phyloP scores from a whole-genome alignment of 2,797 vertebrate genomes.

The Trachurus trachurus region DNA sequence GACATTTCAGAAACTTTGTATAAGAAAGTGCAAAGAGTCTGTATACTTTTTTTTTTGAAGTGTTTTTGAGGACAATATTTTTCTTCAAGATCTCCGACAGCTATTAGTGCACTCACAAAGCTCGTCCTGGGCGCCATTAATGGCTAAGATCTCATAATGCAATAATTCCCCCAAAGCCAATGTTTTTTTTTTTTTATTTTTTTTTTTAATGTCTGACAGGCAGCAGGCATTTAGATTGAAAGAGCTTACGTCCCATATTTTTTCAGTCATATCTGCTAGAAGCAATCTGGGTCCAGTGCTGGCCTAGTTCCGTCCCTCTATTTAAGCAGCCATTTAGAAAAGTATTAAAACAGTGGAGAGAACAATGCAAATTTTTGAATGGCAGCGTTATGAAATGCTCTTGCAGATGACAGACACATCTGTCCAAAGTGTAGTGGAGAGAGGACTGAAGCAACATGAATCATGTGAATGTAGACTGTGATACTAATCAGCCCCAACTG shows the following conservation, averaged over 20 bases:
- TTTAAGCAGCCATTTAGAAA: slow-evolving; percentile 70
- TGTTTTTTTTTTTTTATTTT: slow-evolving; percentile 41
- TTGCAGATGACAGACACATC: slow-evolving; percentile 66
- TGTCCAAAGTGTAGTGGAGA: slow-evolving; percentile 56
- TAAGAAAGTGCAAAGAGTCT: slow-evolving; percentile 8
- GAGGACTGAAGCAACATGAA: slow-evolving; percentile 24
- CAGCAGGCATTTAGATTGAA: slow-evolving; percentile 67
- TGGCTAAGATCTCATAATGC: slow-evolving; percentile 65
- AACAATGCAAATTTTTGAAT: slow-evolving; percentile 66
- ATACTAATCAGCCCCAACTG: slow-evolving; percentile 23
- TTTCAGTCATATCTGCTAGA: slow-evolving; percentile 63
- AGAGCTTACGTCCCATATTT: slow-evolving; percentile 67
- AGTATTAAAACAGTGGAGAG: slow-evolving; percentile 65
- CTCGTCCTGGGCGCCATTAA: slow-evolving; percentile 51
- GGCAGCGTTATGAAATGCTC: slow-evolving; percentile 64
- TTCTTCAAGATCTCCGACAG: slow-evolving; percentile 50
- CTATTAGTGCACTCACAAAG: slow-evolving; percentile 64
- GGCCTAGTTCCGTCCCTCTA: slow-evolving; percentile 73
- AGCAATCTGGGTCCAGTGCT: slow-evolving; percentile 67
- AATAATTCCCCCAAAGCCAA: slow-evolving; percentile 66
- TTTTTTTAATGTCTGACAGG: slow-evolving; percentile 62
- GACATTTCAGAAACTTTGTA: slow-evolving; percentile 22
- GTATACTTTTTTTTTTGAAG: slow-evolving; percentile 20
- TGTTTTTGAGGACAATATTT: slow-evolving; percentile 45
- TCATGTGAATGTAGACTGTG: slow-evolving; percentile 27